These are phyloP conservation scores for Drosophila elegans DNA, from an alignment of 1,140 invertebrate species.

Conservation along the genomic window DNA sequence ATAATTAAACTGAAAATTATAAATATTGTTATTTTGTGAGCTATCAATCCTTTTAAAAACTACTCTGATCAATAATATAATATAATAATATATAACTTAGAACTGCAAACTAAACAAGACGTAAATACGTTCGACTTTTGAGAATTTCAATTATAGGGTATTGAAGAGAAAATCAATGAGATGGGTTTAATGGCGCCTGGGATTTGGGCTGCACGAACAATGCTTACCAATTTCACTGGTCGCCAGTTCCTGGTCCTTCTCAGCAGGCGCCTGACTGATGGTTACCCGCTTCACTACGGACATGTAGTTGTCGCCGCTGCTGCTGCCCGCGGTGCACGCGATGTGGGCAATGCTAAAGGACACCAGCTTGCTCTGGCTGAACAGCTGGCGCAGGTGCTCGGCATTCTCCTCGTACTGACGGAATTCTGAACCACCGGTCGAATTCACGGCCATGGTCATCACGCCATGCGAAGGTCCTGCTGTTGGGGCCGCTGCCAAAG, in stretches of 20 bases:
- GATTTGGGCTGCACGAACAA: no score
- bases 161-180: constrained; percentile 26
- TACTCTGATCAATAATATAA: no score
- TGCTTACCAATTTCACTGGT: constrained; percentile 53
- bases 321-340: constrained; percentile 74
- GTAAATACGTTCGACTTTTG: no score
- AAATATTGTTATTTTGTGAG: no score
- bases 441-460: constrained; percentile 32
- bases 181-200: neutral
- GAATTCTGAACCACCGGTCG: constrained; percentile 6
- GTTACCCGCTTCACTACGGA: constrained; percentile 84
- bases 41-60: no score
- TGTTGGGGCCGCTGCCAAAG: constrained; percentile 20
- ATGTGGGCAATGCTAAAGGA: constrained; percentile 71
- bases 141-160: constrained; percentile 1
- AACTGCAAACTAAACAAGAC: neutral
- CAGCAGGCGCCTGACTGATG: constrained; percentile 45
- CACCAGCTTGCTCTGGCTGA: constrained; percentile 61
- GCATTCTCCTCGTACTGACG: constrained; percentile 75
- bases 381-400: constrained; percentile 67
- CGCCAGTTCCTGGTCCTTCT: constrained; percentile 1
- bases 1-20: no score
- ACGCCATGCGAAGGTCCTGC: constrained; percentile 51
- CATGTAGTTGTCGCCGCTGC: constrained; percentile 84
- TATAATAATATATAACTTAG: no score